These are phyloP conservation scores for Triplophysa bombifrons DNA, from an alignment of 2,797 vertebrate genomes.

Conservation along the genomic window DNA sequence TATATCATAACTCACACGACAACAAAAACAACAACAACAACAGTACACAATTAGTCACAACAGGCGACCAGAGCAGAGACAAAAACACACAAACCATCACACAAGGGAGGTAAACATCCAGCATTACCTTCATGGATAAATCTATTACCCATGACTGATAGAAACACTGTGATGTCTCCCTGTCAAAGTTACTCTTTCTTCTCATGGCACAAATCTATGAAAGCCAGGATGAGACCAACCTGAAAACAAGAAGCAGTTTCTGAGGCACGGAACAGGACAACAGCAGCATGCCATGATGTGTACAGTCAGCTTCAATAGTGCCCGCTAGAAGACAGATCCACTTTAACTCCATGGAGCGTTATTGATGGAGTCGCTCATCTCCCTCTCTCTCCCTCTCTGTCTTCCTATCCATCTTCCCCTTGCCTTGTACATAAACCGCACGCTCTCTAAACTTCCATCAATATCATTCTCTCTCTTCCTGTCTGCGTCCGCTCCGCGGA, in stretches of 20 bases:
- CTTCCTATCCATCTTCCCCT: conserved; percentile 32
- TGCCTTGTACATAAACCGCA: background rate
- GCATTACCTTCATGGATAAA: conserved; percentile 79
- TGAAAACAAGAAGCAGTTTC: conserved; percentile 82
- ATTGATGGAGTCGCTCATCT: conserved; percentile 40
- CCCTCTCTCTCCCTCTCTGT: conserved; percentile 37
- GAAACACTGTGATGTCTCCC: conserved; percentile 51
- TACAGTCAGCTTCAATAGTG: conserved; percentile 64
- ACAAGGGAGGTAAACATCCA: conserved; percentile 55
- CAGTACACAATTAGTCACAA: conserved; percentile 34
- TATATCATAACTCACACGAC: conserved; percentile 59
- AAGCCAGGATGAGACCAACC: conserved; percentile 74
- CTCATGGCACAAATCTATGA: conserved; percentile 67
- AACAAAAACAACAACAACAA: conserved; percentile 68
- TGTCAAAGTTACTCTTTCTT: conserved; percentile 62
- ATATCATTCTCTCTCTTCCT: conserved; percentile 48
- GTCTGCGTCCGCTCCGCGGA: conserved; percentile 66
- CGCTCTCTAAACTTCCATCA: conserved; percentile 36
- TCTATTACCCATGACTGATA: conserved; percentile 76
- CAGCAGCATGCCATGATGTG: conserved; percentile 76
- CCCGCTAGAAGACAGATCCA: conserved; percentile 55
- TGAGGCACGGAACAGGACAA: conserved; percentile 76
- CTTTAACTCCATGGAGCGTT: conserved; percentile 16
- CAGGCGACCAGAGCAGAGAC: conserved; percentile 7
- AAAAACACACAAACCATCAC: conserved; percentile 63